Percentiles rank a stretch among this genome's conserved stretches.
phyloP scores from a whole-genome alignment of 1,140 invertebrate species.

The Sycophila sp. region DNA sequence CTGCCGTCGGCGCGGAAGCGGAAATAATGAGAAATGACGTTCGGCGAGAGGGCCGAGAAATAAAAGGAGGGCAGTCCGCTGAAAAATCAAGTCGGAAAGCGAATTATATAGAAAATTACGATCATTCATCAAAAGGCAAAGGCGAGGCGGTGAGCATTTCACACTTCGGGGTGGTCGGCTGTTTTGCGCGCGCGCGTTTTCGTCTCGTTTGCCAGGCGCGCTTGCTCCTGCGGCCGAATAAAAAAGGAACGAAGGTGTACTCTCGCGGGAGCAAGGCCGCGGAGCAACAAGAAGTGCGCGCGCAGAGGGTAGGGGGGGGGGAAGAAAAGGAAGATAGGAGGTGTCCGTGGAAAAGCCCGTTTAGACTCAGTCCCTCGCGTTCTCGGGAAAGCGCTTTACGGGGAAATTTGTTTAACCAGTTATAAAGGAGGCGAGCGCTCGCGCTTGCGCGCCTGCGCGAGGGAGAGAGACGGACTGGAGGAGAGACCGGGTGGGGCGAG shows the following conservation, averaged over 20 bases:
- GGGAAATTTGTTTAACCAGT: constrained; percentile 9
- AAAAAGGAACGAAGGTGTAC: too few species aligned
- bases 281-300: too few species aligned
- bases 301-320: neutral
- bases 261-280: too few species aligned
- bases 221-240: too few species aligned
- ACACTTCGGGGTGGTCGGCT: neutral
- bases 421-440: neutral
- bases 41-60: too few species aligned
- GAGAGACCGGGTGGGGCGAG: neutral
- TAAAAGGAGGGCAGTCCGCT: neutral
- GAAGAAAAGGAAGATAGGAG: neutral
- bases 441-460: neutral
- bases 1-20: too few species aligned
- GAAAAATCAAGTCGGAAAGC: neutral
- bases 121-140: neutral
- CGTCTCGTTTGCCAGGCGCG: neutral
- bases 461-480: too few species aligned
- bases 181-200: neutral
- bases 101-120: constrained; percentile 2
- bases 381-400: neutral
- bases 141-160: neutral
- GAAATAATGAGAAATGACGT: neutral
- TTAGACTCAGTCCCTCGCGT: too few species aligned
- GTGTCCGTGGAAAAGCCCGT: too few species aligned